phyloP scores from a whole-genome alignment of 2,113 vertebrate species.

The Platichthys stellatus region DNA sequence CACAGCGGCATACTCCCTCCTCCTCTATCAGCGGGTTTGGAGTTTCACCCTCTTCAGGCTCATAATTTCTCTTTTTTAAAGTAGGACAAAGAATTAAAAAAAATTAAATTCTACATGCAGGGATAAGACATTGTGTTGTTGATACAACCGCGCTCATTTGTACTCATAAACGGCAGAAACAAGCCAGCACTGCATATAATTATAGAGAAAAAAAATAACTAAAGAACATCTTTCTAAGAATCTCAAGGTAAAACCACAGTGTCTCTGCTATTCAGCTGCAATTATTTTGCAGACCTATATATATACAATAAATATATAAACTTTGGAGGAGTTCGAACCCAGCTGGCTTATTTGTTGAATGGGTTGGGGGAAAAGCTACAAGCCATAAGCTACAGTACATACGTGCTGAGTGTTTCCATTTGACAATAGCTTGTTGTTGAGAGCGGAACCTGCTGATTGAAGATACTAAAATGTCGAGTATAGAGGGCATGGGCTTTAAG shows the following conservation, averaged over 20 bases:
- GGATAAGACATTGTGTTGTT: conserved; percentile 23
- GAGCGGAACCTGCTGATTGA: conserved; percentile 66
- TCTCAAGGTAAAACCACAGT: conserved; percentile 45
- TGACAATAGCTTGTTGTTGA: conserved; percentile 51
- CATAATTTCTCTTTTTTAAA: conserved; percentile 45
- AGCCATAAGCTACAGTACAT: background rate
- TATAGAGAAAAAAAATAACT: conserved; percentile 17
- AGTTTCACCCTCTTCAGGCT: conserved; percentile 22
- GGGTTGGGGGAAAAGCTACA: conserved; percentile 33
- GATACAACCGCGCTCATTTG: conserved; percentile 30
- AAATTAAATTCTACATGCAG: background rate
- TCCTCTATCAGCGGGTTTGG: conserved; percentile 36
- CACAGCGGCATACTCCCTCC: background rate
- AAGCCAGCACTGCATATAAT: conserved; percentile 50
- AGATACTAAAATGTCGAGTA: conserved; percentile 73
- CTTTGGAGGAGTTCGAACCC: too few species aligned
- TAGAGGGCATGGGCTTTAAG: conserved; percentile 57
- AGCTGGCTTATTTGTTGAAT: conserved; percentile 44
- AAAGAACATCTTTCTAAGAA: conserved; percentile 26
- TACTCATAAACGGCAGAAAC: conserved; percentile 33
- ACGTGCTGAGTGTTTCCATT: conserved; percentile 59
- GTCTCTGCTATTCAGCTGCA: conserved; percentile 32
- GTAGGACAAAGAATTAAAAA: conserved; percentile 29
- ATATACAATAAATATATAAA: background rate
- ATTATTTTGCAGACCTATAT: conserved; percentile 38